Evolutionary conservation across 2,113 vertebrate genomes (phyloP).

Genomic region (Orthonyx spaldingii): DNA sequence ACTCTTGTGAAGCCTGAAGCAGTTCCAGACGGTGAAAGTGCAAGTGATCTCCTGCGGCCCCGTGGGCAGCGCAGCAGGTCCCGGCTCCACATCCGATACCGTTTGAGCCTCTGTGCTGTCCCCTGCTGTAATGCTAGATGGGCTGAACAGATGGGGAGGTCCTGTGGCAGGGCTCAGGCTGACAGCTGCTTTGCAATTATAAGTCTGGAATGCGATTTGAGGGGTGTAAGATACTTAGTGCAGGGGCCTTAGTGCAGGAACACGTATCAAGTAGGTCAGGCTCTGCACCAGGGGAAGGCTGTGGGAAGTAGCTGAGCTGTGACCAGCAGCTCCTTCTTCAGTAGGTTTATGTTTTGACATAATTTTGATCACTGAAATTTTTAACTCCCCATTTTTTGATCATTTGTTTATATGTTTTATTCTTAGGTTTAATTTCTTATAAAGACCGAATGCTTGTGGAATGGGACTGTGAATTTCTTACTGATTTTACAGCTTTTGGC

Average conservation of each 20-base stretch:
- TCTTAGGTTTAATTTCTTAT: background rate
- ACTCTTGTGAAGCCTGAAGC: background rate
- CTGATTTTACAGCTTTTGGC: background rate
- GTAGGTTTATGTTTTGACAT: background rate
- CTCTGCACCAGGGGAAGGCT: background rate
- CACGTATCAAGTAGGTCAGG: slow-evolving; percentile 32
- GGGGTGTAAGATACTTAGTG: slow-evolving; percentile 50
- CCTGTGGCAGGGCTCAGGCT: slow-evolving; percentile 24
- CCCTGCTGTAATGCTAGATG: slow-evolving; percentile 57
- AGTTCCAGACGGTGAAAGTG: background rate
- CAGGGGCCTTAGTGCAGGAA: slow-evolving; percentile 2
- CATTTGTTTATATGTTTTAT: background rate
- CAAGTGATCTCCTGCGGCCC: background rate
- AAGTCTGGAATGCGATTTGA: slow-evolving; percentile 68
- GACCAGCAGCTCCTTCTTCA: background rate
- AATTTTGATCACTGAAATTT: background rate
- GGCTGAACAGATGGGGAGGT: slow-evolving; percentile 50
- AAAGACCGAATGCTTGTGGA: background rate
- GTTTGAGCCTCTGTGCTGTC: slow-evolving; percentile 36
- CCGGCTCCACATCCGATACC: background rate
- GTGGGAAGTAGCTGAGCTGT: background rate
- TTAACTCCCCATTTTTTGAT: background rate
- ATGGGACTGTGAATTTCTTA: background rate
- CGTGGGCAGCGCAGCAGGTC: background rate
- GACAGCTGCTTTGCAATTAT: slow-evolving; percentile 63